These are phyloP conservation scores for Taeniopygia guttata DNA, from an alignment of 2,797 vertebrate genomes.

Conservation along the genomic window DNA sequence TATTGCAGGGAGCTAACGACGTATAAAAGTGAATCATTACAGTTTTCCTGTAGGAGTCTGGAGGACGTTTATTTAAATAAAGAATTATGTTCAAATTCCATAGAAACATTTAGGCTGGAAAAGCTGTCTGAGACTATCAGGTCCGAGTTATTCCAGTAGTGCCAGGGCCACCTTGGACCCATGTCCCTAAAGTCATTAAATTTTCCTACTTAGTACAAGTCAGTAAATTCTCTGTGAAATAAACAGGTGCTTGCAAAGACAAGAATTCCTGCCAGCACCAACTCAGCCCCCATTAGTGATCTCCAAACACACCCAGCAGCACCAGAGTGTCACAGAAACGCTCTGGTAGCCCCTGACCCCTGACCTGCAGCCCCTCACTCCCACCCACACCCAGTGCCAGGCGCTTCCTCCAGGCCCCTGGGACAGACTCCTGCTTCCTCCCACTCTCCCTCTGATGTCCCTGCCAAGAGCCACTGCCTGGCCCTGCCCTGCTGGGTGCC, in stretches of 20 bases:
- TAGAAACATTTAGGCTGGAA: not conserved
- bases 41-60: fast-evolving
- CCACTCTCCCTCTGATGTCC: not conserved
- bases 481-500: not conserved
- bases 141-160: not conserved
- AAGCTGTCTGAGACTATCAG: not conserved
- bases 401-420: not conserved
- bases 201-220: not conserved
- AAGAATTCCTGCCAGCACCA: not conserved
- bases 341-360: not conserved
- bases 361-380: fast-evolving
- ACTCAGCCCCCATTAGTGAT: fast-evolving
- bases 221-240: not conserved
- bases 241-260: not conserved
- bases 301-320: fast-evolving
- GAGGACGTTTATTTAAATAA: not conserved
- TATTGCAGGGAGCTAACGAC: fast-evolving
- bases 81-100: not conserved
- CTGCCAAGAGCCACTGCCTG: not conserved
- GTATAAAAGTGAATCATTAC: not conserved
- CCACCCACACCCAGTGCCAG: not conserved
- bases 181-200: fast-evolving
- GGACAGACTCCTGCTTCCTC: not conserved
- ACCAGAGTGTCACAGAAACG: not conserved
- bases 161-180: not conserved